Evolutionary conservation across 2,113 vertebrate species (phyloP), one percentile per base, ranked within the genome.

Genomic region (Sterna hirundo): DNA sequence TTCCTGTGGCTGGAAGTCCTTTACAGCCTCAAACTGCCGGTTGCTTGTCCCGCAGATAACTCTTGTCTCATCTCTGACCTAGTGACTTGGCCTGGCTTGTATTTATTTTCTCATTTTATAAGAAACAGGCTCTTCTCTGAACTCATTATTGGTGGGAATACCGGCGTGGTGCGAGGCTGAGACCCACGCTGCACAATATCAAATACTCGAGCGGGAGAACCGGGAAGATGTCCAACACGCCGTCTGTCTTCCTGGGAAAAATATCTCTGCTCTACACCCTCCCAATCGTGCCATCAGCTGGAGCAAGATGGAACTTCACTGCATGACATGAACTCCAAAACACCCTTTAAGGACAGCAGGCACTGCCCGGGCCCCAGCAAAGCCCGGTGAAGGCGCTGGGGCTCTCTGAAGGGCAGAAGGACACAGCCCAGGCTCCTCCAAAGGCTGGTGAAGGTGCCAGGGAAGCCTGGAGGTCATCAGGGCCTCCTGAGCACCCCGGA

Each of bases 61-160:
- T 88, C 70, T 10, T 2, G 30, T 61, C 82, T 75, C 93, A 80
- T 58, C 94, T 42, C 90, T 89, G 94, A 94, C 92, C 97, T 15
- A 8, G 12, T 25, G 86, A 78, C 95, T 86, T 18, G 61, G 46
- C 68, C 86, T 76, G 68, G 40, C 57, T 74, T 3, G 3, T 87
- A 21, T 93, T 96, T 97, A 34, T 95, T 95, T 95, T 61, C 83
- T 69, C 44, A 4, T 61, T 91, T 94, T 68, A 93, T 92, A 91
- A 91, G 94, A 94, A 95, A 79, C 92, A 94, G 92, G 83, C 38
- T 95, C 44, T 78, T 36, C 69, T 36, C 80, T n/a, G 72, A 87
- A 52, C 90, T 86, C 57, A 0, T 23, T 77, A 6, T 27, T 40
- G 83, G 32, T 75, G 88, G 72, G 90, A 90, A 46, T 4, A 6